Base-by-base conservation (phyloP, 2,797 vertebrate genomes). In the Psittacula echo region DNA sequence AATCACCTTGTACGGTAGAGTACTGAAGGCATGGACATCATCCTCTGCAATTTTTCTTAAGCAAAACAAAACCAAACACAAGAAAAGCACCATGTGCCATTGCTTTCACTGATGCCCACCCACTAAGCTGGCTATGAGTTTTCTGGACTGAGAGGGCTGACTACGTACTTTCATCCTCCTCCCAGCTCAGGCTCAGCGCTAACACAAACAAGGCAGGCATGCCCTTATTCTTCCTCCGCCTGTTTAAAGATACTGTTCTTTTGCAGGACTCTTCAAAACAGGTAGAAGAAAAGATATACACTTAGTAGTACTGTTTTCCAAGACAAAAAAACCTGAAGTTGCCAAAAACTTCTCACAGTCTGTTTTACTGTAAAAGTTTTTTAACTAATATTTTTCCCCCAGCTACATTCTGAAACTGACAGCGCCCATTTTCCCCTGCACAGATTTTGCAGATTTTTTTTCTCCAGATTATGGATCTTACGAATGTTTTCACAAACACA, bases 31-130 rank as follows among this genome's bases (percentile, higher is more conserved):
- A 75, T 2, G 10, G 16, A 24, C 58, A 81, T 23, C 1, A 3
- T 4, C 7, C 5, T 42, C 61, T 47, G 62, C 54, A 54, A 39
- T 74, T 93, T 86, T 81, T 74, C 89, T 85, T 82, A 92, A 50
- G 68, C 56, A 88, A 95, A 91, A 65, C 62, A 64, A 88, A 91
- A 42, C n/a, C 24, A 70, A 85, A 53, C 15, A 51, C 13, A 77
- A 85, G 39, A 48, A 83, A 60, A 77, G 51, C 81, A 89, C 44
- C 9, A 2, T 7, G 4, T 67, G 45, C 47, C 80, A 58, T 29
- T 87, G 75, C 85, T 95, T 82, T 72, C 79, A 42, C 8, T 27
- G 48, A 72, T 91, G 90, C 62, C 85, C 93, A 96, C 90, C 89
- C 90, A 85, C 94, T 58, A 75, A 96, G 94, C 62, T 61, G 80